Evolutionary conservation across 2,888 invertebrate species (phyloP).

Genomic region (Cataglyphis cursor): DNA sequence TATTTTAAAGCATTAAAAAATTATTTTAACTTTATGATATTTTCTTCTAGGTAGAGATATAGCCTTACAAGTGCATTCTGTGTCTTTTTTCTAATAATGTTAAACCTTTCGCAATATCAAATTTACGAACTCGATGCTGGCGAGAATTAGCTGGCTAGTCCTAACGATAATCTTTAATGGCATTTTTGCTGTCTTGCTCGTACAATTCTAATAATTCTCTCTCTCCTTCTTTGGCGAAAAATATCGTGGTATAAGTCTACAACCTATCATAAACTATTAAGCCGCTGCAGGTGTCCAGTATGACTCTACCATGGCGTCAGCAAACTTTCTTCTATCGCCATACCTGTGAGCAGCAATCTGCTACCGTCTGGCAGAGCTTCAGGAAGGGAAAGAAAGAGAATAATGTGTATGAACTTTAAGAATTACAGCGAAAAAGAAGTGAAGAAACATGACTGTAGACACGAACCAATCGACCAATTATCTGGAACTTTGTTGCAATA

Average conservation of each 20-base stretch:
- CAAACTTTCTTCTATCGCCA: conserved; percentile 68
- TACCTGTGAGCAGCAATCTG: conserved; percentile 65
- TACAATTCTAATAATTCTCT: conserved; percentile 28
- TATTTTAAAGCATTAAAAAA: not conserved
- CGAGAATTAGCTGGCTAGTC: not conserved
- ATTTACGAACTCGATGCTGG: conserved; percentile 22
- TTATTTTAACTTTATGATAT: not conserved
- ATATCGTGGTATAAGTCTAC: conserved; percentile 70
- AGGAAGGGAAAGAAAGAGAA: conserved; percentile 22
- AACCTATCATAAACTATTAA: conserved; percentile 78
- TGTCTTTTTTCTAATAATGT: conserved; percentile 43
- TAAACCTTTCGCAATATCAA: not conserved
- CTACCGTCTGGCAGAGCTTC: conserved; percentile 51
- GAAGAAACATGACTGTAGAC: conserved; percentile 24
- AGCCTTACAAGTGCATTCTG: not conserved
- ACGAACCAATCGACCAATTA: conserved; percentile 57
- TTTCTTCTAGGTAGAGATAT: not conserved
- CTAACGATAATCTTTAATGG: conserved; percentile 32
- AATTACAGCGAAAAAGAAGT: conserved; percentile 31
- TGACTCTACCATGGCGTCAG: conserved; percentile 71
- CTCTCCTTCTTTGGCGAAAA: conserved; percentile 54
- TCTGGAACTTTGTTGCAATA: conserved; percentile 7
- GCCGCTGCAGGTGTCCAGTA: conserved; percentile 78
- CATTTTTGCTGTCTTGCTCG: conserved; percentile 12
- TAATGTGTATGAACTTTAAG: conserved; percentile 64